These are phyloP conservation scores for Erpornis zantholeuca DNA, from an alignment of 2,113 vertebrate species.

Conservation along the genomic window DNA sequence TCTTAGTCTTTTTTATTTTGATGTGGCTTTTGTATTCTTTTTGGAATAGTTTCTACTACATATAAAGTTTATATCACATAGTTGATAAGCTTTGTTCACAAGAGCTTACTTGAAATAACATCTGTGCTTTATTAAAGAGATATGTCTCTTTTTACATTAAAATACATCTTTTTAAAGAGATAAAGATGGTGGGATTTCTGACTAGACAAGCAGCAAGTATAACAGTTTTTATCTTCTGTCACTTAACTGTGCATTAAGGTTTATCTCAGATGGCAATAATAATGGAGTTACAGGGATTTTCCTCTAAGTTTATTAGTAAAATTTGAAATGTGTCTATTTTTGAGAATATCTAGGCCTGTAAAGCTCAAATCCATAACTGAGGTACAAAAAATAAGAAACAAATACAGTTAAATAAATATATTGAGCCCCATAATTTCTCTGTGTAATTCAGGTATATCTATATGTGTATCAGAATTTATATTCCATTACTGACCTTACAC, in stretches of 20 bases:
- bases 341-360: not conserved
- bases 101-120: conserved; percentile 32
- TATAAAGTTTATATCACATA: conserved; percentile 11
- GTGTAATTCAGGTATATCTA: not conserved
- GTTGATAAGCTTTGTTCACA: conserved; percentile 22
- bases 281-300: not conserved
- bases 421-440: not conserved
- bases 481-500: not conserved
- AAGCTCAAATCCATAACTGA: not conserved
- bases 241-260: not conserved
- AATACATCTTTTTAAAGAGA: conserved; percentile 9
- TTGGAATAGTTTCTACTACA: not conserved
- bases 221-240: conserved; percentile 29
- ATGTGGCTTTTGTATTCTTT: conserved; percentile 22
- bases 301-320: conserved; percentile 13
- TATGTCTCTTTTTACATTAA: conserved; percentile 30
- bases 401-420: not conserved
- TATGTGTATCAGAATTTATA: not conserved
- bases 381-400: not conserved
- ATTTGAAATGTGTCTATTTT: not conserved
- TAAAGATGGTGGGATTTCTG: conserved; percentile 45
- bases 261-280: conserved; percentile 10
- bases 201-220: not conserved
- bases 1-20: conserved; percentile 5
- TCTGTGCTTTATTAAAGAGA: conserved; percentile 40